phyloP scores from a whole-genome alignment of 2,888 invertebrate genomes.

The Eupithecia abbreviata region DNA sequence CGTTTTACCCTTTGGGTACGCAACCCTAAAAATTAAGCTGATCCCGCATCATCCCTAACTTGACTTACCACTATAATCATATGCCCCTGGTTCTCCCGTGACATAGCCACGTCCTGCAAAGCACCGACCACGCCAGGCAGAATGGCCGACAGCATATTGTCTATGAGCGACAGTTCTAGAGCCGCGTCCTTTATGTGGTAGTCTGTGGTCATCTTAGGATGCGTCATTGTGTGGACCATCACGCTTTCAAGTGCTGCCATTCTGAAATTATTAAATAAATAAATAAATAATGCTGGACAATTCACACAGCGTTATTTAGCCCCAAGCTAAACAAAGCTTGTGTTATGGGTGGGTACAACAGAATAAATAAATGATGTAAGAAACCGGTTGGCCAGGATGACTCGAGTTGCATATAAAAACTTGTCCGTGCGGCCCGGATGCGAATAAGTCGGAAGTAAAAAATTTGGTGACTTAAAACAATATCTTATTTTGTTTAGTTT shows the following conservation, averaged over 20 bases:
- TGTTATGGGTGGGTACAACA: no score
- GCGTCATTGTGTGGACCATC: conserved; percentile 85
- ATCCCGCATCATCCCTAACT: no score
- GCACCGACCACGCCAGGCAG: conserved; percentile 86
- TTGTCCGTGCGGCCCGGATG: no score
- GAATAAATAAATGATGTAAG: no score
- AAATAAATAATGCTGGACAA: no score
- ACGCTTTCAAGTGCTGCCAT: conserved; percentile 81
- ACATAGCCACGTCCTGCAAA: conserved; percentile 83
- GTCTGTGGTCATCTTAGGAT: conserved; percentile 67
- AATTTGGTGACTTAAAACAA: no score
- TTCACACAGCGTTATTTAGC: no score
- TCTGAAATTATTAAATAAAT: conserved; percentile 46
- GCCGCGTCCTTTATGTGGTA: conserved; percentile 76
- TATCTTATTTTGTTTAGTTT: background rate
- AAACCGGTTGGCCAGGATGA: background rate
- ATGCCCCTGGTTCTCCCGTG: conserved; percentile 85
- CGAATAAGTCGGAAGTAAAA: no score
- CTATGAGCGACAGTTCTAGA: conserved; percentile 74
- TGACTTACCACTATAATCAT: conserved; percentile 81
- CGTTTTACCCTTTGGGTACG: no score
- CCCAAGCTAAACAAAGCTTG: no score
- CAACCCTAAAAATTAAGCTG: no score
- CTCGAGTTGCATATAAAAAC: no score
- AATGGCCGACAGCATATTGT: conserved; percentile 84